Base-by-base conservation (phyloP, 2,888 invertebrate species). In the Eumerus sabulonum region DNA sequence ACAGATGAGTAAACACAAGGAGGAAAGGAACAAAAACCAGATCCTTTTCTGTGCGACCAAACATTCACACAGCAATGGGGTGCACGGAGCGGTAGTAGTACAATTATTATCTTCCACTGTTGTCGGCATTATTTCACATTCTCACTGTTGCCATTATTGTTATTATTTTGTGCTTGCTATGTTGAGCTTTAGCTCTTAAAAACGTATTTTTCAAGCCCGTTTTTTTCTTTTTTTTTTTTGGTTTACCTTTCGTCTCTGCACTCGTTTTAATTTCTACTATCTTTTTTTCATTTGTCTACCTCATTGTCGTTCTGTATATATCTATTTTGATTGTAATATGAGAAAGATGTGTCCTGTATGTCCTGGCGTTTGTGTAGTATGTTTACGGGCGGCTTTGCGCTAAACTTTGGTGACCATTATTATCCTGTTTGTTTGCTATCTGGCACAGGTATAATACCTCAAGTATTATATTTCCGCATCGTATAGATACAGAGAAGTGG, bases 381-480 rank as follows among this genome's bases (percentile, higher is more conserved):
- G n/a, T n/a, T n/a, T n/a, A n/a, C n/a, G n/a, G 73, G 27, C 36
- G 63, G 60, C 60, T 66, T 74, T 79, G 74, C 74, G 68, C 74
- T 70, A 70, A 74, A 66, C 68, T 74, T 64, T 60, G 54, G 68
- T 64, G 74, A 74, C 79, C 74, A 70, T 79, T 79, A 79, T 79
- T 79, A 79, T 79, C 64, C 79, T 74, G 74, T 70, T 73, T 79
- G 74, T 68, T 77, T 60, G 74, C 60, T 70, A 74, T 68, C 74
- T 68, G 63, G 63, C 68, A 63, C 67, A 77, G 71, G 76, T 77
- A 72, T 64, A 73, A 73, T 79, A 79, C 67, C 73, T 79, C 77
- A 79, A 79, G 79, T 79, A 54, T 79, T 74, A 79, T 79, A 79
- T 70, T 63, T 74, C 79, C 74, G 74, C 79, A 79, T 57, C 74